Evolutionary conservation across 2,113 vertebrate genomes (phyloP).

Genomic region (Rhegmatorhina hoffmannsi): DNA sequence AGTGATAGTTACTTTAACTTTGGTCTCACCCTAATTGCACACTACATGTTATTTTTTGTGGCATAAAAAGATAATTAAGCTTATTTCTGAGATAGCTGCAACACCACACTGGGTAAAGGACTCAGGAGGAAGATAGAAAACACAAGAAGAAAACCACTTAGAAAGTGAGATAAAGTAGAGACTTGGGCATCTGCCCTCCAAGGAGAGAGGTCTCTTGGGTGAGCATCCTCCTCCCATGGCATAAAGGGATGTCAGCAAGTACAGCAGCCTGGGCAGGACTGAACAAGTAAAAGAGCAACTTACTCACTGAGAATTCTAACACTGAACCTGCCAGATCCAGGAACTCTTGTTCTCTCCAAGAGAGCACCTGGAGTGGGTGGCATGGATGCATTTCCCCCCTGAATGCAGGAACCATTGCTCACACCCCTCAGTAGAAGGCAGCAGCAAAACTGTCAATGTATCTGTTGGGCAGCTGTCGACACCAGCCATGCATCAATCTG

Average conservation of each 20-base stretch:
- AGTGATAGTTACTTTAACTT: not conserved
- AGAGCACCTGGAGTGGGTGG: not conserved
- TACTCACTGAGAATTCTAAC: not conserved
- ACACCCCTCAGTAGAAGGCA: not conserved
- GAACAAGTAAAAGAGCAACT: not conserved
- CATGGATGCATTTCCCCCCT: not conserved
- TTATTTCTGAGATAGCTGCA: not conserved
- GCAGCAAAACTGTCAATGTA: not conserved
- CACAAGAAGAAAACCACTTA: not conserved
- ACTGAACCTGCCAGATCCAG: not conserved
- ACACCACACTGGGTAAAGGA: not conserved
- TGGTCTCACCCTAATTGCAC: not conserved
- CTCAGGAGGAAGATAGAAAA: not conserved
- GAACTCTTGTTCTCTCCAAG: not conserved
- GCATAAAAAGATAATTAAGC: not conserved
- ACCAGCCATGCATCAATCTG: not conserved
- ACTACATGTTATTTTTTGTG: not conserved
- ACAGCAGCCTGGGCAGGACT: not conserved
- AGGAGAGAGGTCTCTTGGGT: not conserved
- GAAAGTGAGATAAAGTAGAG: not conserved
- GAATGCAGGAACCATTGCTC: not conserved
- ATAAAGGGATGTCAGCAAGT: fast-evolving
- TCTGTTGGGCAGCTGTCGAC: not conserved
- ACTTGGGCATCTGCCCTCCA: not conserved
- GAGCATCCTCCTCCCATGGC: not conserved